Conservation (phyloP, 2,113 vertebrate genomes). For the Tretioscincus oriximinensis region DNA sequence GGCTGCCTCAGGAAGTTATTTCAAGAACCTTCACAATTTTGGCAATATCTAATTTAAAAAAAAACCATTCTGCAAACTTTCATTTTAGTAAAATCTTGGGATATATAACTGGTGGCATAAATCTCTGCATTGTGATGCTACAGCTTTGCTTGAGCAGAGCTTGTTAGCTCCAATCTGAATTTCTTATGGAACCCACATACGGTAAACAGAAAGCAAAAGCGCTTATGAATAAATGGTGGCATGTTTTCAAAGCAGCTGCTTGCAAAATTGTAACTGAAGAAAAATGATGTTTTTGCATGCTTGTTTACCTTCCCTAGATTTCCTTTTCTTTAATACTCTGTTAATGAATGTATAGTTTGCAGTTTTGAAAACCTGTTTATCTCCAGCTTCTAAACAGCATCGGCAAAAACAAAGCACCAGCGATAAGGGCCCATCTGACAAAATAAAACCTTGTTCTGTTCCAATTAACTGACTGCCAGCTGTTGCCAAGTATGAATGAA, state of each 20-base stretch:
- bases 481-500: conserved; percentile 38
- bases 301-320: not conserved
- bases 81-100: not conserved
- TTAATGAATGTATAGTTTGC: conserved; percentile 1
- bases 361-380: conserved; percentile 15
- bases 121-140: not conserved
- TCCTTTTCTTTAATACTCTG: not conserved
- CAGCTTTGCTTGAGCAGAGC: not conserved
- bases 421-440: conserved; percentile 18
- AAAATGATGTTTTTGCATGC: not conserved
- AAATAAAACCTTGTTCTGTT: conserved; percentile 39
- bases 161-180: conserved; percentile 20
- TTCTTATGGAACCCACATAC: conserved; percentile 1
- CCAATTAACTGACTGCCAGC: conserved; percentile 36
- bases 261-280: not conserved
- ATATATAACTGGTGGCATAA: rapidly evolving
- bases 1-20: no score
- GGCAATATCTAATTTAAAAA: not conserved
- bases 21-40: no score
- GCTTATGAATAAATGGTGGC: conserved; percentile 2
- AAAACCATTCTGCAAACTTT: not conserved
- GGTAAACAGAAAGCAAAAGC: not conserved
- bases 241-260: not conserved
- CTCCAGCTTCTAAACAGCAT: not conserved
- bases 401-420: conserved; percentile 30